These are phyloP conservation scores for Stramonita haemastoma DNA, from an alignment of 2,888 invertebrate genomes.

Conservation along the genomic window DNA sequence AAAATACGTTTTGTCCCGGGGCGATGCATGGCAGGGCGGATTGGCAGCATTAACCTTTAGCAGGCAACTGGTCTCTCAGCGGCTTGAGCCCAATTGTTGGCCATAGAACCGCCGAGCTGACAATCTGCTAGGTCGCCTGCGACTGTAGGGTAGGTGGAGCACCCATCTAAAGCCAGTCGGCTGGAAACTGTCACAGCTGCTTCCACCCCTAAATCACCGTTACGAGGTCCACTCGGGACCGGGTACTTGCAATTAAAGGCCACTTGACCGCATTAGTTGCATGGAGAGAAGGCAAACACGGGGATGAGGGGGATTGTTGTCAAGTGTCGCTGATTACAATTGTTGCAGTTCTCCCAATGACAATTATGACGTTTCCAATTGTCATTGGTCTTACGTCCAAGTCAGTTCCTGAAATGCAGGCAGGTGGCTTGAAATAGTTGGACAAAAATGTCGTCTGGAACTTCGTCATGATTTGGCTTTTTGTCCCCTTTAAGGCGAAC, in stretches of 20 bases:
- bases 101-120: not conserved
- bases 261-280: constrained; percentile 30
- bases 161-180: not conserved
- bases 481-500: no score
- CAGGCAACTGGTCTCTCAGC: constrained; percentile 2
- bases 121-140: constrained; percentile 18
- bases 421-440: not conserved
- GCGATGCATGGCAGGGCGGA: not conserved
- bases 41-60: constrained; percentile 26
- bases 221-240: not conserved
- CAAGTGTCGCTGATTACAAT: constrained; percentile 20
- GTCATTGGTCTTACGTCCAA: no score
- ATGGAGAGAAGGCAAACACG: constrained; percentile 13
- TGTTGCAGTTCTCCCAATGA: no score
- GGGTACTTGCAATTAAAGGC: constrained; percentile 26
- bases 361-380: no score
- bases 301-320: not conserved
- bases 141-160: constrained; percentile 2
- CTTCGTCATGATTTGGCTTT: no score
- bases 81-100: not conserved
- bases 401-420: no score
- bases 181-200: not conserved
- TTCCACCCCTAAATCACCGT: constrained; percentile 1
- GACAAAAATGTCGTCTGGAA: not conserved
- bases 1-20: constrained; percentile 35